Conservation (phyloP, 2,113 vertebrate species). For the Myiagra hebetior region DNA sequence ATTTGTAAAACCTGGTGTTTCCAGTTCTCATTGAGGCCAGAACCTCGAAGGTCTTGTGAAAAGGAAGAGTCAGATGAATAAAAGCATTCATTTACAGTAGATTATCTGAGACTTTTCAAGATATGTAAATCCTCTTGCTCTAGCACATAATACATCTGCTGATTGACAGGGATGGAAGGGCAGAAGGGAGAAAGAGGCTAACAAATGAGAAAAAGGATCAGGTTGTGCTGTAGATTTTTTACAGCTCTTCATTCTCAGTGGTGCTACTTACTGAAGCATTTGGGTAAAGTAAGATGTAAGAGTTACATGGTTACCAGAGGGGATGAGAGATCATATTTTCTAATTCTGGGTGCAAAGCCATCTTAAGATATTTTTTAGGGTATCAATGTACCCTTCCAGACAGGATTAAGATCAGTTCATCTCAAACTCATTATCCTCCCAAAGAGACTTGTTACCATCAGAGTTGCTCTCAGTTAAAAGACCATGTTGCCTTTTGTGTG, state of each 20-base stretch:
- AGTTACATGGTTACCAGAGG: rapidly evolving
- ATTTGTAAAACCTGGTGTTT: neutral
- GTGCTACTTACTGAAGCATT: neutral
- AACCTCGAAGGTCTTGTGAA: neutral
- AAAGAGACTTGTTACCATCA: neutral
- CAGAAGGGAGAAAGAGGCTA: neutral
- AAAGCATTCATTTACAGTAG: neutral
- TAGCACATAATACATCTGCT: neutral
- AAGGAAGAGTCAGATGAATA: neutral
- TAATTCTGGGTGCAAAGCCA: neutral
- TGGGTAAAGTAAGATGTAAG: neutral
- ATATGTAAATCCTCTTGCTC: neutral
- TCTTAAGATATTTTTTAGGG: neutral
- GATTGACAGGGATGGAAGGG: neutral
- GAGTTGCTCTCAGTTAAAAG: neutral
- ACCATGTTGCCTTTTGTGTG: neutral
- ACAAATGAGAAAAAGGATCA: neutral
- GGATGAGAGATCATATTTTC: neutral
- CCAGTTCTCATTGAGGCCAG: neutral
- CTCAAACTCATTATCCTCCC: neutral
- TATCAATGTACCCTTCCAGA: neutral
- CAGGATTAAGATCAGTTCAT: neutral
- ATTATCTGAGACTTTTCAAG: neutral
- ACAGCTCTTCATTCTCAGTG: neutral
- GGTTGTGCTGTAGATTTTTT: neutral